Percentiles rank a stretch among this genome's conserved stretches.
Conservation (phyloP, 2,797 vertebrate genomes). For the Novumbra hubbsi region DNA sequence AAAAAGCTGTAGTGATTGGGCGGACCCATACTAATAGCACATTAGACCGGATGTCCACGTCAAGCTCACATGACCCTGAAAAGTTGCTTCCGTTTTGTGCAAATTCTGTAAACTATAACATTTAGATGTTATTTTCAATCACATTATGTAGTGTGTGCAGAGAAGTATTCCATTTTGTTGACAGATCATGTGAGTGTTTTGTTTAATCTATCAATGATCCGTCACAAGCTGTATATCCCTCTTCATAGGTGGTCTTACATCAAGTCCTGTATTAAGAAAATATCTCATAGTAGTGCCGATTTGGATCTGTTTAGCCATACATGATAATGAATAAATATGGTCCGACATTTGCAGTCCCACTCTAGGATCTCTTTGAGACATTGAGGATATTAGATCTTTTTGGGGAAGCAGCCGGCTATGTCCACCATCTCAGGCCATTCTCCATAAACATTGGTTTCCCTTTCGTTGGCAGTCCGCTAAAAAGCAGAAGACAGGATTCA, state of each 20-base stretch:
- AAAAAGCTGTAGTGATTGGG: too few species aligned
- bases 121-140: background rate
- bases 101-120: background rate
- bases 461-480: slow-evolving; percentile 73
- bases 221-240: slow-evolving; percentile 4
- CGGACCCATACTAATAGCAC: too few species aligned
- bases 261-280: background rate
- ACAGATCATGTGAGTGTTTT: background rate
- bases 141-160: background rate
- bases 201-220: background rate
- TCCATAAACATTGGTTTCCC: slow-evolving; percentile 73
- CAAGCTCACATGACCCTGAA: background rate
- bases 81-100: background rate
- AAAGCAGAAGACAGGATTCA: slow-evolving; percentile 16
- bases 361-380: background rate
- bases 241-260: background rate
- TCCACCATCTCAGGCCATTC: slow-evolving; percentile 82
- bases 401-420: slow-evolving; percentile 81
- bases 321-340: background rate
- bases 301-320: background rate
- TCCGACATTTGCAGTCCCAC: background rate
- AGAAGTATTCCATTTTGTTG: background rate
- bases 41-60: too few species aligned
- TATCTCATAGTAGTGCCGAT: background rate
- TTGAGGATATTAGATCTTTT: slow-evolving; percentile 40